Evolutionary conservation across 1,140 invertebrate species (phyloP).

Genomic region (Heliconius eleuchia): DNA sequence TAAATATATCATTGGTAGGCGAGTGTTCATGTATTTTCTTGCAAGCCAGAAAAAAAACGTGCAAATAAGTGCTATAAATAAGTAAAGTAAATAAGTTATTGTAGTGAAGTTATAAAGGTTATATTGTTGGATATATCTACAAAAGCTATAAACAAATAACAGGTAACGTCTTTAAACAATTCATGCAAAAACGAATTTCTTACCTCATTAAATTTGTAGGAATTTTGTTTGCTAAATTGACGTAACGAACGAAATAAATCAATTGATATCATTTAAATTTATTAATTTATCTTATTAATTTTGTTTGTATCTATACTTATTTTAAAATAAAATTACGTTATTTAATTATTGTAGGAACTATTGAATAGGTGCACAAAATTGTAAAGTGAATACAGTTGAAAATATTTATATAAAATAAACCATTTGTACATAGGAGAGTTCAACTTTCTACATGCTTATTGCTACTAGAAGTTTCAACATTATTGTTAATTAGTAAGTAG

Average conservation of each 20-base stretch:
- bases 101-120: too few species aligned
- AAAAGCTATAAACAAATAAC: not conserved
- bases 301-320: not conserved
- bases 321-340: not conserved
- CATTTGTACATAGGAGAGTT: not conserved
- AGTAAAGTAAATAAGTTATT: too few species aligned
- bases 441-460: not conserved
- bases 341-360: not conserved
- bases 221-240: not conserved
- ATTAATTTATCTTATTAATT: not conserved
- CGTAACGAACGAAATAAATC: not conserved
- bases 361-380: not conserved
- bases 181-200: not conserved
- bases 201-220: slow-evolving; percentile 14
- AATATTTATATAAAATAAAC: not conserved
- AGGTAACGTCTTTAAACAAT: not conserved
- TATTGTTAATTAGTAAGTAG: not conserved
- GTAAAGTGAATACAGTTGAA: not conserved
- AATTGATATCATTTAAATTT: not conserved
- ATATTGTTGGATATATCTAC: too few species aligned
- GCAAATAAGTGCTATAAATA: not conserved
- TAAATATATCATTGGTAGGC: not conserved
- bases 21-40: not conserved
- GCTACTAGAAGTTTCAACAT: not conserved
- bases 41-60: not conserved